Evolutionary conservation across 2,113 vertebrate species (phyloP).

Genomic region (Collichthys lucidus): DNA sequence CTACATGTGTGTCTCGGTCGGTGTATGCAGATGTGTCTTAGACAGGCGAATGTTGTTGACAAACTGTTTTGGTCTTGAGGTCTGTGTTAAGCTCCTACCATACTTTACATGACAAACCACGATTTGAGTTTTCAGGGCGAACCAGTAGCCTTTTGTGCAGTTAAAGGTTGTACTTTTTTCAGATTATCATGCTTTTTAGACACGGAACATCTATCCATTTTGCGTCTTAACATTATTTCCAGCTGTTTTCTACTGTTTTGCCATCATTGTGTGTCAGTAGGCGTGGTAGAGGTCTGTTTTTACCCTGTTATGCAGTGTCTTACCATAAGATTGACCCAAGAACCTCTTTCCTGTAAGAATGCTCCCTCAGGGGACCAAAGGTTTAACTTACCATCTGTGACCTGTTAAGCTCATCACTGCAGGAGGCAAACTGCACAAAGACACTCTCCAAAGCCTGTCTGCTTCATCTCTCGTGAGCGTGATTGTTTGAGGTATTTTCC

Average conservation of each 20-base stretch:
- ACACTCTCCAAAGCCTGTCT: slow-evolving; percentile 26
- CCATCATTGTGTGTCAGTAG: slow-evolving; percentile 41
- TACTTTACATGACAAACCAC: slow-evolving; percentile 21
- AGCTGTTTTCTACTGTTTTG: slow-evolving; percentile 52
- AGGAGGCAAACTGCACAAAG: slow-evolving; percentile 48
- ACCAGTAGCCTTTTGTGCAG: slow-evolving; percentile 42
- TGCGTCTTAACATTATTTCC: slow-evolving; percentile 48
- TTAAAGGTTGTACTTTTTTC: slow-evolving; percentile 10
- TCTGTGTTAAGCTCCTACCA: slow-evolving; percentile 32
- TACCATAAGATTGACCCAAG: slow-evolving; percentile 62
- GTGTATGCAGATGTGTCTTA: slow-evolving; percentile 35
- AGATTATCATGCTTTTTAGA: slow-evolving; percentile 33
- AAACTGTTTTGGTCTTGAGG: slow-evolving; percentile 42
- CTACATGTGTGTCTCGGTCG: slow-evolving; percentile 35
- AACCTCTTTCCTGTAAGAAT: slow-evolving; percentile 65
- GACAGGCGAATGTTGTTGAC: slow-evolving; percentile 43
- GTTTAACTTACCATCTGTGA: slow-evolving; percentile 75
- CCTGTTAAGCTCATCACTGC: slow-evolving; percentile 79
- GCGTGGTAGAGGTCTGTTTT: slow-evolving; percentile 45
- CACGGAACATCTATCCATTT: slow-evolving; percentile 17
- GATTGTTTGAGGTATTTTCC: not conserved
- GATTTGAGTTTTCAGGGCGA: slow-evolving; percentile 13
- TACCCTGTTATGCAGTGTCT: slow-evolving; percentile 47
- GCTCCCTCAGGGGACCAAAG: slow-evolving; percentile 59
- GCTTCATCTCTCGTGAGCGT: slow-evolving; percentile 27